These are phyloP conservation scores for Mastomys coucha DNA, from an alignment of 2,113 vertebrate species.

Conservation along the genomic window DNA sequence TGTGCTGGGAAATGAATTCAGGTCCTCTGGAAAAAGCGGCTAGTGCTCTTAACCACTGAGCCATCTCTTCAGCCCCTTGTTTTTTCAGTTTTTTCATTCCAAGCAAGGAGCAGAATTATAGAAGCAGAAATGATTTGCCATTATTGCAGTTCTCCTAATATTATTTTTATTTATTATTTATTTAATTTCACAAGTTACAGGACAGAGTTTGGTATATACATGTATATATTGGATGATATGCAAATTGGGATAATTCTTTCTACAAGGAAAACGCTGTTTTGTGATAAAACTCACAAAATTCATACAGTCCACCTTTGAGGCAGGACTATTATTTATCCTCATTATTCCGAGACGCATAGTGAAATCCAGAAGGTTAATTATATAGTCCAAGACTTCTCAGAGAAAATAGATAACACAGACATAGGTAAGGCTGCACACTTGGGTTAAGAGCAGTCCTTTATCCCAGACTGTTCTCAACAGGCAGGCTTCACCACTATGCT, in stretches of 20 bases:
- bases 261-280: neutral
- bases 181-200: neutral
- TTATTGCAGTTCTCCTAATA: neutral
- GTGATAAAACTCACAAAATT: neutral
- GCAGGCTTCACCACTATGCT: neutral
- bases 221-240: neutral
- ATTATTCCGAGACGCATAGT: neutral
- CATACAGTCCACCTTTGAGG: neutral
- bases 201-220: neutral
- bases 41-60: neutral
- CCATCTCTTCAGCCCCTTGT: neutral
- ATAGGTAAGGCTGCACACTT: neutral
- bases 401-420: neutral
- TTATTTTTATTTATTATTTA: neutral
- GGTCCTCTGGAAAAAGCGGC: neutral
- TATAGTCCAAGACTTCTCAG: neutral
- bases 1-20: neutral
- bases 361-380: neutral
- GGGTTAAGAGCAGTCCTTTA: too few species aligned
- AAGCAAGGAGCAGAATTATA: neutral
- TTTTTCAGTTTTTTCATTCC: neutral
- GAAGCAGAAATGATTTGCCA: constrained; percentile 2
- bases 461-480: neutral
- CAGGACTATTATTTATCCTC: neutral
- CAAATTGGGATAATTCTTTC: neutral